Evolutionary conservation across 2,888 invertebrate genomes (phyloP).

Genomic region (Dicyrtoma fusca): DNA sequence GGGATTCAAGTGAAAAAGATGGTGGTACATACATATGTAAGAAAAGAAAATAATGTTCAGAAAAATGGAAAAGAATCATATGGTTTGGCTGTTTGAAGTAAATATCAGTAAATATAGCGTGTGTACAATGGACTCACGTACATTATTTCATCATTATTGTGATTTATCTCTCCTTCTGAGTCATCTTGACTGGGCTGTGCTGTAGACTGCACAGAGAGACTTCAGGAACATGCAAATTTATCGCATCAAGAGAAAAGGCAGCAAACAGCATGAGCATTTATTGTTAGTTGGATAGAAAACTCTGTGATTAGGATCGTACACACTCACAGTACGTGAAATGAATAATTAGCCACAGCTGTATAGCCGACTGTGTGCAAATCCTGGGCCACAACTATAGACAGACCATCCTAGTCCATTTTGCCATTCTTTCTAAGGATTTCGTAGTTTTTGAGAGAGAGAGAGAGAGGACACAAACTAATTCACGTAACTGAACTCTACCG

Average conservation of each 20-base stretch:
- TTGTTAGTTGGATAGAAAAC: background rate
- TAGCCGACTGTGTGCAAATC: slow-evolving; percentile 9
- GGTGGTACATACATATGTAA: no score
- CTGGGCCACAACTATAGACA: slow-evolving; percentile 7
- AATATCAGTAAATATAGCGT: no score
- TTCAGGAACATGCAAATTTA: background rate
- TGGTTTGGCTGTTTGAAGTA: no score
- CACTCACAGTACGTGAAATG: slow-evolving; percentile 21
- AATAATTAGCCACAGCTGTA: slow-evolving; percentile 15
- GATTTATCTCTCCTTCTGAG: background rate
- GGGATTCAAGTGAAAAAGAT: no score
- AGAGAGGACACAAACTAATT: background rate
- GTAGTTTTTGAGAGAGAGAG: background rate
- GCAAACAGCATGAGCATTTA: no score
- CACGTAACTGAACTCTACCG: no score
- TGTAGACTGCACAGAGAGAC: background rate
- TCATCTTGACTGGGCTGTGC: background rate
- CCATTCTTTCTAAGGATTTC: slow-evolving; percentile 7
- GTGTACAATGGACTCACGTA: no score
- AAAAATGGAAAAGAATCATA: no score
- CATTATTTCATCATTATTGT: background rate
- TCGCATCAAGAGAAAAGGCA: background rate
- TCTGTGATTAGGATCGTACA: background rate
- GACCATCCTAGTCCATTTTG: slow-evolving; percentile 16
- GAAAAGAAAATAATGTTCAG: no score